A percentile compares a stretch with the other conserved stretches of the same genome.
These are phyloP conservation scores for Pristionchus pacificus DNA, from an alignment of 1,140 invertebrate genomes.

Conservation along the genomic window DNA sequence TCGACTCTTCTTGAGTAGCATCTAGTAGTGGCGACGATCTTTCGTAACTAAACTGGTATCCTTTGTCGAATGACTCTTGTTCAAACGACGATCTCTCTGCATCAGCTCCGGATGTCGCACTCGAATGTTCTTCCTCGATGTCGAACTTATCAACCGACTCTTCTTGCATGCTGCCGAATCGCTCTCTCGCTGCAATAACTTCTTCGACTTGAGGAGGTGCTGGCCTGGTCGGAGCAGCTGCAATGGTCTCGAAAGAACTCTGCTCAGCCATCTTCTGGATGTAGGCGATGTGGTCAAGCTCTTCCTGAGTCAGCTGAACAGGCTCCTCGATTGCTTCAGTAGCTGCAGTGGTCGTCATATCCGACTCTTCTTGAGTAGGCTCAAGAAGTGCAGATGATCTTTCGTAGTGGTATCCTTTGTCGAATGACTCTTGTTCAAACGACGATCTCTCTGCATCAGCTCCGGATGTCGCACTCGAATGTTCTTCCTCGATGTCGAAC, in stretches of 20 bases:
- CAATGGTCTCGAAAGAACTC: slow-evolving; percentile 15
- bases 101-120: slow-evolving; percentile 32
- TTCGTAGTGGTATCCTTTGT: too few species aligned
- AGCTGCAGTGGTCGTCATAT: not conserved
- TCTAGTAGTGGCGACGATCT: slow-evolving; percentile 15
- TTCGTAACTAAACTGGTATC: slow-evolving; percentile 14
- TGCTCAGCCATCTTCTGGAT: slow-evolving; percentile 5
- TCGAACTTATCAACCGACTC: slow-evolving; percentile 4
- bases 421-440: too few species aligned
- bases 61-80: slow-evolving; percentile 13
- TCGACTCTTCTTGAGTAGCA: slow-evolving; percentile 8
- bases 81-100: slow-evolving; percentile 17
- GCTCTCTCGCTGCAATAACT: not conserved
- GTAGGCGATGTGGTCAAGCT: slow-evolving; percentile 23
- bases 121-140: slow-evolving; percentile 7
- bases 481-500: too few species aligned
- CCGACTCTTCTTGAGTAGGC: slow-evolving; percentile 4
- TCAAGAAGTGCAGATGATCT: slow-evolving; percentile 19
- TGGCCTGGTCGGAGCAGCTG: not conserved
- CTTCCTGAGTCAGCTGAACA: slow-evolving; percentile 15
- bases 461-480: too few species aligned
- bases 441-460: too few species aligned
- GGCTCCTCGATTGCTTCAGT: not conserved
- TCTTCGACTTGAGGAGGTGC: not conserved
- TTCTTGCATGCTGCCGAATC: not conserved